A percentile compares a stretch with the other conserved stretches of the same genome.
These are phyloP conservation scores for Barnardius zonarius DNA, from an alignment of 2,113 vertebrate species.

Conservation along the genomic window DNA sequence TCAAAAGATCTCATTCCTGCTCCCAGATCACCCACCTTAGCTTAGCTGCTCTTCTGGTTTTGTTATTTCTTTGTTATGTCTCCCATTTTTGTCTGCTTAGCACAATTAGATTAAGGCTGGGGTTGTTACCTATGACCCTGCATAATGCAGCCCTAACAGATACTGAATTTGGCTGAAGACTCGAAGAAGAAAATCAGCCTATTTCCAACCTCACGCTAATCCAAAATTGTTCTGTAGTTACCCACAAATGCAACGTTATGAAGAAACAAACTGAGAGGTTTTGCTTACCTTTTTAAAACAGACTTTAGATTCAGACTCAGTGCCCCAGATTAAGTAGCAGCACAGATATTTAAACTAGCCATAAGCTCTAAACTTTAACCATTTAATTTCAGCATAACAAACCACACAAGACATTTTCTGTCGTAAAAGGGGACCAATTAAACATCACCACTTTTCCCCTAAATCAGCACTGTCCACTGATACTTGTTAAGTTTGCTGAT, in stretches of 20 bases:
- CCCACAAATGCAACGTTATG: not conserved
- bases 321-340: not conserved
- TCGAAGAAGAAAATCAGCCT: not conserved
- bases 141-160: not conserved
- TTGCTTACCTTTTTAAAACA: not conserved
- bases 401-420: not conserved
- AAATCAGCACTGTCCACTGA: slow-evolving; percentile 38
- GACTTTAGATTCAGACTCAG: not conserved
- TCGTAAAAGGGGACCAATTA: not conserved
- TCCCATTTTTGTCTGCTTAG: not conserved
- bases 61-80: not conserved
- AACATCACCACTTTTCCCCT: not conserved
- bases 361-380: slow-evolving; percentile 1
- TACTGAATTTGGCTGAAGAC: not conserved
- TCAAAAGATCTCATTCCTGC: not conserved
- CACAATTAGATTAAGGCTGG: not conserved
- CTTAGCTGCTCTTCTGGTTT: not conserved
- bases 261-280: not conserved
- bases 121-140: not conserved
- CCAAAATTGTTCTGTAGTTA: not conserved
- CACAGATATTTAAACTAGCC: not conserved
- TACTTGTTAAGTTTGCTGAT: slow-evolving; percentile 68
- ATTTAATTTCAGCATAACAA: slow-evolving; percentile 25
- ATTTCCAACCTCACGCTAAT: not conserved
- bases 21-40: not conserved